A percentile compares a stretch with the other conserved stretches of the same genome.
Conservation (phyloP, 2,888 invertebrate genomes). For the Synergus japonicus region DNA sequence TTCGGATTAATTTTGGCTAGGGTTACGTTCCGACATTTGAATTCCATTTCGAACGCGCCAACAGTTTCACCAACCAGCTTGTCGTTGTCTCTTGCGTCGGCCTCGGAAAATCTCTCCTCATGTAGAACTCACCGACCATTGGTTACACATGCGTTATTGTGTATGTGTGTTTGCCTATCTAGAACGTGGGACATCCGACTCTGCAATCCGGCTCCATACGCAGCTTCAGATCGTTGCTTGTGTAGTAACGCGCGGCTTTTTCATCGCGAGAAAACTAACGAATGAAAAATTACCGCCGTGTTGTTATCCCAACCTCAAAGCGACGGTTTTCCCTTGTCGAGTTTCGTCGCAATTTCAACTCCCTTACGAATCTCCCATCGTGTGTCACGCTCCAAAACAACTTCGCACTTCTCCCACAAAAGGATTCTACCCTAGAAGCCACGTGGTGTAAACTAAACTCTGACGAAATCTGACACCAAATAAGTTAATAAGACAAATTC, state of each 20-base stretch:
- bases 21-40: background rate
- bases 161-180: conserved; percentile 12
- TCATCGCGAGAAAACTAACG: background rate
- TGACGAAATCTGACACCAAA: background rate
- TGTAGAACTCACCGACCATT: background rate
- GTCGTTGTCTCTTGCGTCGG: background rate
- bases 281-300: background rate
- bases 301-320: background rate
- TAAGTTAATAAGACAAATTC: background rate
- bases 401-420: background rate
- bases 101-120: background rate
- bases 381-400: conserved; percentile 25
- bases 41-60: background rate
- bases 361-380: too few relatives aligned
- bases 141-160: conserved; percentile 2
- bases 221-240: conserved; percentile 14
- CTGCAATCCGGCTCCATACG: conserved; percentile 13
- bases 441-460: conserved; percentile 26
- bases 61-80: background rate
- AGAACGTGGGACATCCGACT: conserved; percentile 12
- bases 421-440: conserved; percentile 8
- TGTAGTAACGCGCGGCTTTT: background rate
- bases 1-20: too few relatives aligned
- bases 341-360: background rate
- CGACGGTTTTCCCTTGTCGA: background rate